A percentile compares a stretch with the other conserved stretches of the same genome.
These are phyloP conservation scores for Calypte anna DNA, from an alignment of 2,113 vertebrate genomes.

Conservation along the genomic window DNA sequence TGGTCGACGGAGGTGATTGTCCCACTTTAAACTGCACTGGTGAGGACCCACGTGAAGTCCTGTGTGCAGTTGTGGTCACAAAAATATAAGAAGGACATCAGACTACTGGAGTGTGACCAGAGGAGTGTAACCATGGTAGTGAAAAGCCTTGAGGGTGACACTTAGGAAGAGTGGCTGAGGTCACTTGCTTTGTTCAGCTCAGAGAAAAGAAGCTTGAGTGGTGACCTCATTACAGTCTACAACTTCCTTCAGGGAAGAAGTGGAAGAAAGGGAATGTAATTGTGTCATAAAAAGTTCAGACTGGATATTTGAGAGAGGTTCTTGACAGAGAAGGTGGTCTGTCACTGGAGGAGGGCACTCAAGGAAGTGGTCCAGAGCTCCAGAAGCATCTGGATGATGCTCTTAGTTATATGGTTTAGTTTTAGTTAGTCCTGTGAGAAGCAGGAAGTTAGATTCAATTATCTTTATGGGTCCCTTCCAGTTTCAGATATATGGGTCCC, in stretches of 20 bases:
- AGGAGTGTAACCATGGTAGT: background rate
- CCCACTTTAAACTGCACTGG: too few species aligned
- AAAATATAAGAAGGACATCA: background rate
- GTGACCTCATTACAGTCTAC: background rate
- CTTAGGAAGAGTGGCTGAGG: background rate
- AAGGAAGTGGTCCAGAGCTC: background rate
- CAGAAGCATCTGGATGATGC: accelerated
- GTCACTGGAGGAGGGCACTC: background rate
- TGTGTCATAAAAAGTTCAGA: background rate
- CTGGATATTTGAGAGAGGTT: background rate
- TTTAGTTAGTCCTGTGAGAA: background rate
- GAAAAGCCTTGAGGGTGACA: background rate
- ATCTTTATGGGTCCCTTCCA: background rate
- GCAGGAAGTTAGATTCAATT: background rate
- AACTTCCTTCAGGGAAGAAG: background rate
- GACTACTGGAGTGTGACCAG: background rate
- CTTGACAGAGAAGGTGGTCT: accelerated
- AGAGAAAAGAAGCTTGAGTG: too few species aligned
- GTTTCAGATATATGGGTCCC: background rate
- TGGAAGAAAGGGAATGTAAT: background rate
- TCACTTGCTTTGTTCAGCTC: too few species aligned
- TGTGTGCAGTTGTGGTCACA: background rate
- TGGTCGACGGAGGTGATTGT: too few species aligned
- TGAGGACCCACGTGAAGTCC: background rate
- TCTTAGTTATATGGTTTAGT: background rate